These are phyloP conservation scores for Platyscapa corneri DNA, from an alignment of 1,140 invertebrate genomes.

Conservation along the genomic window DNA sequence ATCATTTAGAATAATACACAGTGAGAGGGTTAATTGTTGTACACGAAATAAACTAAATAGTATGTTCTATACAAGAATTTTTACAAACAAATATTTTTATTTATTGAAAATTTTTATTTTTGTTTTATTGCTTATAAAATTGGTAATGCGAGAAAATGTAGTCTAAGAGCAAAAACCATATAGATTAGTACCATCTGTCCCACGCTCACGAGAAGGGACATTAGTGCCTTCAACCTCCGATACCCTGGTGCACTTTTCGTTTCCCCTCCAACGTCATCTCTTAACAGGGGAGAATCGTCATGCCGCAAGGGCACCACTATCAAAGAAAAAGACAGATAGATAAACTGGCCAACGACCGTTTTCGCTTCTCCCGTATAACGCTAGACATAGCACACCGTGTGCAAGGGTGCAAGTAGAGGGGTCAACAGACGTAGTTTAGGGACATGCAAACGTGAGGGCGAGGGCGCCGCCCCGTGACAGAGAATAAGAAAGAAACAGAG, in stretches of 20 bases:
- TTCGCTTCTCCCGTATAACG: conserved; percentile 27
- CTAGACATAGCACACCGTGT: neutral
- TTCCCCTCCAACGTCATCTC: neutral
- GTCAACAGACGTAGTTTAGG: conserved; percentile 51
- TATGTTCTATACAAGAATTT: too few relatives aligned
- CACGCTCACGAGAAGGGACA: neutral
- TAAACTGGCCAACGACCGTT: conserved; percentile 43
- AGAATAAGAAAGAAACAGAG: conserved; percentile 19
- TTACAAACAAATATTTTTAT: neutral
- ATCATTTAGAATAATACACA: too few relatives aligned
- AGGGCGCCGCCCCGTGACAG: conserved; percentile 29
- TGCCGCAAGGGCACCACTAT: conserved; percentile 24
- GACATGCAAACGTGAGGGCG: conserved; percentile 35
- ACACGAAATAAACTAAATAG: too few relatives aligned
- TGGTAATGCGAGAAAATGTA: neutral
- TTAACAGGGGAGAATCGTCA: conserved; percentile 5
- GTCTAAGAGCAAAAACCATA: neutral
- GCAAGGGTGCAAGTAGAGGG: conserved; percentile 45
- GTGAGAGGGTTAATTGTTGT: too few relatives aligned
- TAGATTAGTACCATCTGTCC: conserved; percentile 36
- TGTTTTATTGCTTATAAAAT: neutral
- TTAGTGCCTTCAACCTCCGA: conserved; percentile 17
- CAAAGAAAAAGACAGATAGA: conserved; percentile 8
- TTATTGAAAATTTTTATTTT: neutral
- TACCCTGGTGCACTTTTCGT: neutral